These are phyloP conservation scores for Drosophila simulans DNA, from an alignment of 1,140 invertebrate species.

Conservation along the genomic window DNA sequence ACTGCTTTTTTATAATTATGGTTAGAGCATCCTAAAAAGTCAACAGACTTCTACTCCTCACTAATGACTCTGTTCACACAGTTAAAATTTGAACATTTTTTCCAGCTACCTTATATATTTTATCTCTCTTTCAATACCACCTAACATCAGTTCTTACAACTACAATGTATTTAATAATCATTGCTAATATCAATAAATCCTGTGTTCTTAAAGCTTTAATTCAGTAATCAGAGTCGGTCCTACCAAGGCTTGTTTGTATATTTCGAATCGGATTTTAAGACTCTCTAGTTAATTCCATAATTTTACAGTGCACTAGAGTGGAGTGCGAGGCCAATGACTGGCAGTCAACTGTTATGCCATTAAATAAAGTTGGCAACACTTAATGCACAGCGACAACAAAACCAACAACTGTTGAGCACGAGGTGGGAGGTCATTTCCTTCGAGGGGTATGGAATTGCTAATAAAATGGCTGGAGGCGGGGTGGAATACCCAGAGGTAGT, in stretches of 20 bases:
- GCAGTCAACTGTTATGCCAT: slow-evolving; percentile 83
- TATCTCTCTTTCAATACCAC: too few relatives aligned
- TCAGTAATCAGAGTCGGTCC: too few relatives aligned
- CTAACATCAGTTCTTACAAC: too few relatives aligned
- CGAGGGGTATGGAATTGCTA: slow-evolving; percentile 44
- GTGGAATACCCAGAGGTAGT: slow-evolving; percentile 1
- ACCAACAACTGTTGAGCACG: slow-evolving; percentile 68
- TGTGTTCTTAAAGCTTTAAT: too few relatives aligned
- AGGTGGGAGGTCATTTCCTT: slow-evolving; percentile 8
- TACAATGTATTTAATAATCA: too few relatives aligned
- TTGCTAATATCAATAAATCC: too few relatives aligned
- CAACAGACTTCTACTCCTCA: not conserved
- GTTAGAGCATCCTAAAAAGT: not conserved
- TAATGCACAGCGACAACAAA: slow-evolving; percentile 82
- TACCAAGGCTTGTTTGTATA: too few relatives aligned
- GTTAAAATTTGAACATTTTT: not conserved
- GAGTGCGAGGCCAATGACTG: slow-evolving; percentile 49
- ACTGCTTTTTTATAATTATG: not conserved
- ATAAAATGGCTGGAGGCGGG: slow-evolving; percentile 25
- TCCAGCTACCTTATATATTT: too few relatives aligned
- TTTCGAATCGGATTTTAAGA: slow-evolving; percentile 14
- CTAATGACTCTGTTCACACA: not conserved
- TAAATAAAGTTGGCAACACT: slow-evolving; percentile 84
- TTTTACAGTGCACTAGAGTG: not conserved
- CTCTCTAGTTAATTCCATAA: slow-evolving; percentile 15